A percentile compares a stretch with the other conserved stretches of the same genome.
Evolutionary conservation across 1,140 invertebrate species (phyloP).

Genomic region (Paralvinella palmiformis): DNA sequence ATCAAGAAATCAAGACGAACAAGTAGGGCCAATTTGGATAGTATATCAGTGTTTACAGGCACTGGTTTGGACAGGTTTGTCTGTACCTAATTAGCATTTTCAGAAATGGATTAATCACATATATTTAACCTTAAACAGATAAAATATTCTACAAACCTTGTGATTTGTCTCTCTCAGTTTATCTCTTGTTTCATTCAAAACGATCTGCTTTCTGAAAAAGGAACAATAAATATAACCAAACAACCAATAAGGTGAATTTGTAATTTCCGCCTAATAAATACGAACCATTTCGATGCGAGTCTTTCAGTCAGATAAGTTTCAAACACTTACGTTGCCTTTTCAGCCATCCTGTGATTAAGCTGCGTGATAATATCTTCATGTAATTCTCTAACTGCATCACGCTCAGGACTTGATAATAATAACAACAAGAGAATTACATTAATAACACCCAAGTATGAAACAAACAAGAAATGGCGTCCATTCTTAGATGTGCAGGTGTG

Average conservation of each 20-base stretch:
- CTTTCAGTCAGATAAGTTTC: no score
- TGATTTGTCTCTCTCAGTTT: conserved; percentile 44
- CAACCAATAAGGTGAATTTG: not conserved
- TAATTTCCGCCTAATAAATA: not conserved
- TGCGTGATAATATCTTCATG: conserved; percentile 47
- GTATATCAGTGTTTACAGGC: no score
- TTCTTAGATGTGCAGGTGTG: no score
- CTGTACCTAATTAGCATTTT: no score
- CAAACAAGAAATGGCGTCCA: no score
- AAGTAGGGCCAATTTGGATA: no score
- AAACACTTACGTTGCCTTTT: conserved; percentile 42
- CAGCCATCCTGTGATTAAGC: conserved; percentile 45
- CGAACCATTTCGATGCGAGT: not conserved
- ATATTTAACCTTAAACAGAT: no score
- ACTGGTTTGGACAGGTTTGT: no score
- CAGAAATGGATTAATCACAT: no score
- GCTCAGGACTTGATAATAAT: conserved; percentile 34
- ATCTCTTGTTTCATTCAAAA: conserved; percentile 46
- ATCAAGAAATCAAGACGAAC: no score
- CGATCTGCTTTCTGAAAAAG: conserved; percentile 41
- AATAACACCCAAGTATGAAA: no score
- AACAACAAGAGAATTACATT: not conserved
- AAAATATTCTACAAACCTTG: conserved; percentile 29
- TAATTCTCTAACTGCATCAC: conserved; percentile 36
- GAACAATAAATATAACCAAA: conserved; percentile 9